Base-by-base conservation (phyloP, 1,140 invertebrate genomes). In the Euglossa dilemma region DNA sequence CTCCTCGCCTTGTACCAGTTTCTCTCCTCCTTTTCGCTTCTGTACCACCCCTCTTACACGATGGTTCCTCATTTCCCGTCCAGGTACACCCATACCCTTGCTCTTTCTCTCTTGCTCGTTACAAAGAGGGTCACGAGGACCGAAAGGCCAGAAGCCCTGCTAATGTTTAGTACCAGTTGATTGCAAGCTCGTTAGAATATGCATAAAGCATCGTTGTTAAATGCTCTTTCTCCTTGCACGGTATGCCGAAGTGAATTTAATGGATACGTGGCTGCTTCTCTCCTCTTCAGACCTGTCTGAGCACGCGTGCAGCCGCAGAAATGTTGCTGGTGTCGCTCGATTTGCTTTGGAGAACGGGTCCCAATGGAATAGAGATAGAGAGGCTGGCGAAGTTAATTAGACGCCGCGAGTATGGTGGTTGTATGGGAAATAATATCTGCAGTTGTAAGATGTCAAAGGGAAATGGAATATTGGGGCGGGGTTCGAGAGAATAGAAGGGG, bases 111-210 rank as follows among this genome's bases (percentile, higher is more conserved):
- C 52, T 25, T 20, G 43, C 63, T 64, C 11, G 72, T 77, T 80
- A 85, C 77, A 85, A 85, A 85, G 86, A 25, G 54, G 78, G 83
- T 87, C 70, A 61, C 70, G 63, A 69, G 59, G 83, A 64, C 56
- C 64, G 69, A 59, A n/a, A n/a, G 50, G 71, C 54, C 73, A 50
- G 84, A 89, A 89, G 85, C 85, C 82, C 75, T 64, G 87, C 66
- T 85, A 82, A 87, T 89, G 85, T 89, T 89, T 89, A 87, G 82
- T 89, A 85, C 75, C 76, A 89, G 87, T 89, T 89, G 88, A 89
- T 89, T 89, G 80, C 87, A 89, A 89, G 87, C 87, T 89, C 83
- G 83, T 89, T 89, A 89, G 83, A 85, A 89, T 83, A 89, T 87
- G 88, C 88, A 87, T 89, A 87, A 89, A 88, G 80, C 87, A 78